Conservation (phyloP, 1,140 invertebrate genomes). For the Doryteuthis pealeii region DNA sequence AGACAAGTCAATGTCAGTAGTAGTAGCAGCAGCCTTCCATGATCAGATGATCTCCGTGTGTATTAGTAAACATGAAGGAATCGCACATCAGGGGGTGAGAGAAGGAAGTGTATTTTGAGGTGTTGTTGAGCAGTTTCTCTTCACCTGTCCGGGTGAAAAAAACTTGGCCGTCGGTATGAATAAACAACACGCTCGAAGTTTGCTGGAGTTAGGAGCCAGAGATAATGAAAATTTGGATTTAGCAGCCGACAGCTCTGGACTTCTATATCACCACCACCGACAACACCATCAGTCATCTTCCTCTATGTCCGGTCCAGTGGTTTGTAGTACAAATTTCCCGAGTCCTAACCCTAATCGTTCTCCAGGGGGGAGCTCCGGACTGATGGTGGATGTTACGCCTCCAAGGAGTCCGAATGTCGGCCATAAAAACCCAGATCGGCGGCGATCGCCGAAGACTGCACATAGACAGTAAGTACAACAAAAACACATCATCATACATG, state of each 20-base stretch:
- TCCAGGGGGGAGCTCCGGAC: neutral
- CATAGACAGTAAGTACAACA: neutral
- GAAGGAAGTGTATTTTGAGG: neutral
- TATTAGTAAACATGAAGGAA: conserved; percentile 3
- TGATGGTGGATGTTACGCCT: neutral
- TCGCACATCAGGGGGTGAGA: neutral
- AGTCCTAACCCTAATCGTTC: neutral
- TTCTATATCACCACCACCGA: neutral
- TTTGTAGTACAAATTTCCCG: neutral
- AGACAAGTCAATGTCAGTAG: too few species aligned
- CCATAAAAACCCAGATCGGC: neutral
- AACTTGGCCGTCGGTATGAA: neutral
- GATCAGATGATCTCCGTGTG: neutral
- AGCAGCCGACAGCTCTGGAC: neutral
- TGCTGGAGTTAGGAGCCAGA: neutral
- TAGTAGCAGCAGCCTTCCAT: neutral
- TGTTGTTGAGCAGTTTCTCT: too few species aligned
- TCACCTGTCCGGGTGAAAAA: too few species aligned
- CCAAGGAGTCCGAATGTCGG: conserved; percentile 4
- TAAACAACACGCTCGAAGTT: conserved; percentile 6
- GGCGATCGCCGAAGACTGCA: neutral
- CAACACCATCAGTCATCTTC: neutral
- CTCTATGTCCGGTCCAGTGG: neutral
- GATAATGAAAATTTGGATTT: conserved; percentile 3
- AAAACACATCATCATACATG: neutral